These are phyloP conservation scores for Ciconia stormi DNA, from an alignment of 2,113 vertebrate genomes.

Conservation along the genomic window DNA sequence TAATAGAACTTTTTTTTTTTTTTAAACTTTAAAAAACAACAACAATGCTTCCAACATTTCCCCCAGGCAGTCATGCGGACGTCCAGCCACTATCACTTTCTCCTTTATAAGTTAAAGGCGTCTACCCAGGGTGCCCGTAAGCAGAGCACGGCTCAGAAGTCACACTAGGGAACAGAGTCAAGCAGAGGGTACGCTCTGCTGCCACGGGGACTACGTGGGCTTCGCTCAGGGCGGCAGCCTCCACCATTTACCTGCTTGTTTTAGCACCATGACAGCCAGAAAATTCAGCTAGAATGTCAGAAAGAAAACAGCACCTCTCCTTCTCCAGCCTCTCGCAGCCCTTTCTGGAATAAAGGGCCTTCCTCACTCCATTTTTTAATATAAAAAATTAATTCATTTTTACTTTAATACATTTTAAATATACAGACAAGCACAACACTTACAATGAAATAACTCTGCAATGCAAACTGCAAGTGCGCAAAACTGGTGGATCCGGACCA, in stretches of 20 bases:
- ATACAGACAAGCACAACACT: neutral
- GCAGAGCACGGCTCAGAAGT: neutral
- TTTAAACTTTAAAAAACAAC: neutral
- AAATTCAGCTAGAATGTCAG: neutral
- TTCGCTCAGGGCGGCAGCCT: neutral
- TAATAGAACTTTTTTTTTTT: neutral
- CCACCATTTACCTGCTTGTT: neutral
- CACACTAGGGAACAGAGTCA: neutral
- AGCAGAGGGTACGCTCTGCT: neutral
- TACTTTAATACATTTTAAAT: neutral
- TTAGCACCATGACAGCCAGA: neutral
- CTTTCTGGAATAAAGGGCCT: neutral
- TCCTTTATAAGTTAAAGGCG: neutral
- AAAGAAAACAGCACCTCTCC: neutral
- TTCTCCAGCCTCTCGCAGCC: neutral
- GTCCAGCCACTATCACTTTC: no score
- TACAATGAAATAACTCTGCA: neutral
- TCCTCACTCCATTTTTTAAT: neutral
- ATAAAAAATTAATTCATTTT: neutral
- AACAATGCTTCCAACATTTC: accelerated
- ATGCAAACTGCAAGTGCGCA: neutral
- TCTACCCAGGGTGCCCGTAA: neutral
- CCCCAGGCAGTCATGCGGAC: neutral
- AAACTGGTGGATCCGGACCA: neutral
- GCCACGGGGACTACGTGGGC: neutral